Conservation (phyloP, 2,797 vertebrate genomes). For the Cuniculus paca region DNA sequence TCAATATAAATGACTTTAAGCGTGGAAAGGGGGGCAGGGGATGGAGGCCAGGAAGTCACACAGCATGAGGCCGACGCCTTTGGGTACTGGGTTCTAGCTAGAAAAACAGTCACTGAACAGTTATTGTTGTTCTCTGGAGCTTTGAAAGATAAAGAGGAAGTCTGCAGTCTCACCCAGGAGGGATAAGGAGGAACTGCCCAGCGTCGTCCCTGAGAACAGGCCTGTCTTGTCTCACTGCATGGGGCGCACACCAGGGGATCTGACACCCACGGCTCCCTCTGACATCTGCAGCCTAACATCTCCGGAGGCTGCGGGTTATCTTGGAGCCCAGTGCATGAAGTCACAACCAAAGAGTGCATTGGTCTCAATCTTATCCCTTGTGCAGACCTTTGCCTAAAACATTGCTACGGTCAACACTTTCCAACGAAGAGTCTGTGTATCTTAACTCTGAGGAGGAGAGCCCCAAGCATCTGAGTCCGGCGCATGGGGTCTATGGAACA, state of each 20-base stretch:
- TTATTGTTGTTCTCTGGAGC: slow-evolving; percentile 50
- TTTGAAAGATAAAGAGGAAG: slow-evolving; percentile 75
- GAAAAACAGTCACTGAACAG: slow-evolving; percentile 65
- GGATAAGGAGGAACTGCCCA: slow-evolving; percentile 40
- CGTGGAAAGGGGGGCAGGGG: no score
- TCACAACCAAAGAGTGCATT: neutral
- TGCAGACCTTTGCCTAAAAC: neutral
- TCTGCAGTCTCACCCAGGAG: neutral
- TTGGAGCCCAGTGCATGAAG: neutral
- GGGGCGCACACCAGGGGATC: neutral
- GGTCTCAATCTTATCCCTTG: neutral
- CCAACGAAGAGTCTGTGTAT: neutral
- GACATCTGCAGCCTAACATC: neutral
- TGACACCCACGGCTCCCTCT: slow-evolving; percentile 4
- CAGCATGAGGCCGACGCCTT: slow-evolving; percentile 29
- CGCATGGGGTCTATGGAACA: neutral
- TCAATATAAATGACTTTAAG: neutral
- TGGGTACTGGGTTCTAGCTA: slow-evolving; percentile 63
- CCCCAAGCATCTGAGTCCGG: neutral
- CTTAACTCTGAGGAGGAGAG: neutral
- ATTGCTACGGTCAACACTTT: neutral
- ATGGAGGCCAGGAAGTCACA: slow-evolving; percentile 10
- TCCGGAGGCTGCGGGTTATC: neutral
- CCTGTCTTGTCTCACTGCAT: slow-evolving; percentile 1
- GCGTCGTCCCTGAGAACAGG: neutral